Base-by-base conservation (phyloP, 2,797 vertebrate genomes). In the Rhadinocentrus ornatus region DNA sequence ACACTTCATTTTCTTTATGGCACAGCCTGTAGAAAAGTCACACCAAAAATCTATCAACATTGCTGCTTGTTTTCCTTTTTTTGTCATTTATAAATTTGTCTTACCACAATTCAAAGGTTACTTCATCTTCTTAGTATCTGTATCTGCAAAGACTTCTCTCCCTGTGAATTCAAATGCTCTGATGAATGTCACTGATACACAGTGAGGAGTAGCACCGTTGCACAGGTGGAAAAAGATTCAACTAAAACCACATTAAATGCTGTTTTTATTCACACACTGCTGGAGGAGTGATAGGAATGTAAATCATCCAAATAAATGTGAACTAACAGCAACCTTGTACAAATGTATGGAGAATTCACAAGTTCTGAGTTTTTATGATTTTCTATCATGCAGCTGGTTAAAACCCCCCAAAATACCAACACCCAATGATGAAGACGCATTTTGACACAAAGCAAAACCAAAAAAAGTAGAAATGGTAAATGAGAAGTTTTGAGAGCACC, bases 1-100 rank as follows among this genome's bases (percentile, higher is more conserved):
- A 62, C 57, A 57, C 70, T 73, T 78, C 83, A 10, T 20, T 73
- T 58, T 66, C 54, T 62, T 76, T 74, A 37, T 62, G 34, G 35
- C 39, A 57, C 66, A 74, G 68, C 48, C 53, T 71, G 68, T 37
- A 26, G 32, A 74, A 83, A 74, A 70, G 63, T 69, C 46, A 62
- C 44, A 55, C 65, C 75, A 62, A 44, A 72, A 68, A 54, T 62
- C 24, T 48, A 26, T 31, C 67, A 34, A 59, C 66, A 27, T 48
- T 34, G 27, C n/a, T 26, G 31, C 35, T 66, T 46, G 15, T 62
- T 77, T 70, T 56, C 29, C 29, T 57, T 52, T 29, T 75, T 69
- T 32, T 65, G 27, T 27, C 22, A 27, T 6, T 27, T 55, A 3
- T 4, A 57, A 68, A 52, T 41, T 69, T 37, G 35, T 58, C 29